Conservation (phyloP, 2,888 invertebrate species). For the Endomychus coccineus region DNA sequence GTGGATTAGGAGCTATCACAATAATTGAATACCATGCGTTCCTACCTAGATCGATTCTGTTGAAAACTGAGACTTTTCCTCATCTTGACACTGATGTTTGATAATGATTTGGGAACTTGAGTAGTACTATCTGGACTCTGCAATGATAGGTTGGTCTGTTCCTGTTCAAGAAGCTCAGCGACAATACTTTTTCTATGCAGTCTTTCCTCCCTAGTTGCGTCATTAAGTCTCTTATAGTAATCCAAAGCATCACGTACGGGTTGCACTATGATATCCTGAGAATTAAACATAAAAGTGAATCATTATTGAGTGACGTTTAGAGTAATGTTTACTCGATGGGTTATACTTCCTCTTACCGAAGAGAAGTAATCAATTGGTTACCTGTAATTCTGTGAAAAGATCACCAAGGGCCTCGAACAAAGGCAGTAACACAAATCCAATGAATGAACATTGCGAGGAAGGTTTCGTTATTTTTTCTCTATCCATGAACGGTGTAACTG, state of each 20-base stretch:
- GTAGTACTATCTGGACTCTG: constrained; percentile 44
- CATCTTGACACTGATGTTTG: constrained; percentile 49
- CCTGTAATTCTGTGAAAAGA: constrained; percentile 65
- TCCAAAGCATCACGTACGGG: constrained; percentile 56
- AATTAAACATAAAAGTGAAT: too few species aligned
- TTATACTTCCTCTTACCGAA: too few species aligned
- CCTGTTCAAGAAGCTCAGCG: constrained; percentile 39
- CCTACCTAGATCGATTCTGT: constrained; percentile 41
- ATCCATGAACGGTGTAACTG: constrained; percentile 82
- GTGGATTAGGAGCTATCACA: too few species aligned
- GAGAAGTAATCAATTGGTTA: too few species aligned
- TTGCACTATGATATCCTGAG: constrained; percentile 54
- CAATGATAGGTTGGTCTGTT: constrained; percentile 38
- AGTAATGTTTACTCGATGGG: too few species aligned
- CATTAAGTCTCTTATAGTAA: constrained; percentile 55
- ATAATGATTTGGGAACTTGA: constrained; percentile 44
- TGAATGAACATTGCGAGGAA: constrained; percentile 77
- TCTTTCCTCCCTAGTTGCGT: constrained; percentile 53
- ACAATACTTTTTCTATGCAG: constrained; percentile 54
- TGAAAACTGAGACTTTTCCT: constrained; percentile 47
- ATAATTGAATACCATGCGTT: too few species aligned
- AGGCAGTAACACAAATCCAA: constrained; percentile 71
- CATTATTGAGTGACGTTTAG: too few species aligned
- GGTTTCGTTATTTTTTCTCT: constrained; percentile 77
- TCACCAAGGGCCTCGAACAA: constrained; percentile 72